These are phyloP conservation scores for Panthera tigris DNA, from an alignment of 2,113 vertebrate genomes.

Conservation along the genomic window DNA sequence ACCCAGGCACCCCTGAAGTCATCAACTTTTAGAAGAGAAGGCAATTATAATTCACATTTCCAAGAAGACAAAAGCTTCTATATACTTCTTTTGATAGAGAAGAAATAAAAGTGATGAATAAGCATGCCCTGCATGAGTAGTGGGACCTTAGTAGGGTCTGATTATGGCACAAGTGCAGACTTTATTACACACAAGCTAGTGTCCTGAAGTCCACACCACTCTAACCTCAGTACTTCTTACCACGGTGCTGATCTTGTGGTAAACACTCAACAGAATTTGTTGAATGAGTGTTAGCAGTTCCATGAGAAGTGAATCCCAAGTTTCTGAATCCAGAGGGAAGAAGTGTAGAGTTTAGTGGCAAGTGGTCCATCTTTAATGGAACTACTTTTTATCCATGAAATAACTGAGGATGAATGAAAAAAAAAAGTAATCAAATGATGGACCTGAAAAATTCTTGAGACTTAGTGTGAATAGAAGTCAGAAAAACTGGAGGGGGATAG, in stretches of 20 bases:
- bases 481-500: background rate
- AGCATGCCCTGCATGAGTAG: accelerated
- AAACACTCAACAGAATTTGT: background rate
- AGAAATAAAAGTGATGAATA: background rate
- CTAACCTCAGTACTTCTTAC: background rate
- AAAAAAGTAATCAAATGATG: background rate
- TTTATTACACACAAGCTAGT: background rate
- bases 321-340: background rate
- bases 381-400: background rate
- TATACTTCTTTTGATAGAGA: background rate
- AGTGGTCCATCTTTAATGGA: background rate
- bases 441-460: background rate
- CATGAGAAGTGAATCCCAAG: background rate
- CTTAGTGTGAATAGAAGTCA: background rate
- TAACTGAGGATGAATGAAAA: background rate
- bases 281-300: background rate
- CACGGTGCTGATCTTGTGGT: no score
- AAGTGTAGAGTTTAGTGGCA: background rate
- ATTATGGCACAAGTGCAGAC: background rate
- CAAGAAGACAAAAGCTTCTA: background rate
- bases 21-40: background rate
- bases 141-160: accelerated
- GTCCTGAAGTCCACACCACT: background rate
- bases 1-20: background rate
- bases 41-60: background rate